Evolutionary conservation across 2,888 invertebrate genomes (phyloP).

Genomic region (Chrysolina oricalcia): DNA sequence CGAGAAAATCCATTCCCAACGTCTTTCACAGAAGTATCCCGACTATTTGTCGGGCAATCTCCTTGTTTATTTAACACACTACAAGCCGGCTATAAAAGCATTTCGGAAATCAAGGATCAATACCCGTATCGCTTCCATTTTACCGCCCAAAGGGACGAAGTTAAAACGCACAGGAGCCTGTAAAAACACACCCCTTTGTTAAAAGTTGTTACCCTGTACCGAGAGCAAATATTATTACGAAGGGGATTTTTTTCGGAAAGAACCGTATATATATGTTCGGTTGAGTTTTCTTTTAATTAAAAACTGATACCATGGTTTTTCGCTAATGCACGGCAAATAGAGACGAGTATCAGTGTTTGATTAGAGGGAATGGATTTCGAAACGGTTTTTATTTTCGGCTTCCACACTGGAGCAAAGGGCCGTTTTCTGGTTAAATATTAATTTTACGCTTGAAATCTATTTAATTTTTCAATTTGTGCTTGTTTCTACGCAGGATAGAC

Average conservation of each 20-base stretch:
- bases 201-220: constrained; percentile 68
- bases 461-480: too few species aligned
- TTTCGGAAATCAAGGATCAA: constrained; percentile 53
- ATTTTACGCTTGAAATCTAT: too few species aligned
- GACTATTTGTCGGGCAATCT: not conserved
- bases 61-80: constrained; percentile 46
- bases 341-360: constrained; percentile 2
- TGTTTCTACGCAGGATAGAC: too few species aligned
- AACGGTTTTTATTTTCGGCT: not conserved
- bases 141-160: constrained; percentile 53
- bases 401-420: too few species aligned
- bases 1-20: too few species aligned
- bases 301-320: constrained; percentile 45
- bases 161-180: constrained; percentile 63
- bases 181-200: constrained; percentile 68
- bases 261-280: constrained; percentile 33
- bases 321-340: constrained; percentile 36
- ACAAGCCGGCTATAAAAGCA: constrained; percentile 44
- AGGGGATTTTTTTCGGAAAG: constrained; percentile 61
- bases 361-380: not conserved
- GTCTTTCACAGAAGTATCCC: not conserved
- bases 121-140: constrained; percentile 49
- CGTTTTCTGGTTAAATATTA: too few species aligned
- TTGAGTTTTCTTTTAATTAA: constrained; percentile 55
- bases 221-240: constrained; percentile 67